Evolutionary conservation across 2,888 invertebrate genomes (phyloP).

Genomic region (Drosophila subsilvestris): DNA sequence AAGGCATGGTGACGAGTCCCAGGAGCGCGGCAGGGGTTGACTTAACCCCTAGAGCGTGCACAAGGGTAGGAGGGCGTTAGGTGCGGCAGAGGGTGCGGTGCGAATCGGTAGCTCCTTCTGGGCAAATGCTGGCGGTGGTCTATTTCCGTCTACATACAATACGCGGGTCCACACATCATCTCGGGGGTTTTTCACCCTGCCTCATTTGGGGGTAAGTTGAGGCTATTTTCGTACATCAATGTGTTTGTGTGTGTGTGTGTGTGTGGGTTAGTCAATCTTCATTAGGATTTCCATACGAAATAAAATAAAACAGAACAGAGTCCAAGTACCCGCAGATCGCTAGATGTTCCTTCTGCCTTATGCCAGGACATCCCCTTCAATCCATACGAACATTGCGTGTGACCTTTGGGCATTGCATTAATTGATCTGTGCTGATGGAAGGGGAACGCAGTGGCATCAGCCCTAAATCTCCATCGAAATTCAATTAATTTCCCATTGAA

Average conservation of each 20-base stretch:
- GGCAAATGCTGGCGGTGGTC: conserved; percentile 44
- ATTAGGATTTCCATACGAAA: conserved; percentile 50
- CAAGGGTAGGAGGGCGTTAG: neutral
- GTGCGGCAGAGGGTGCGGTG: conserved; percentile 42
- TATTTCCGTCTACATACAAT: conserved; percentile 30
- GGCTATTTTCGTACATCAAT: conserved; percentile 54
- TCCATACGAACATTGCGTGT: neutral
- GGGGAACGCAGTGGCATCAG: too few relatives aligned
- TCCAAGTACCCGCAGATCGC: conserved; percentile 59
- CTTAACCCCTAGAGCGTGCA: conserved; percentile 12
- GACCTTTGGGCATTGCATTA: neutral
- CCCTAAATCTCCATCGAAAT: conserved; percentile 1
- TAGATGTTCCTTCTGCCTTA: conserved; percentile 30
- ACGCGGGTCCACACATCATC: conserved; percentile 54
- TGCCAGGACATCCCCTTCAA: conserved; percentile 46
- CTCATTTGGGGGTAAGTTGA: conserved; percentile 34
- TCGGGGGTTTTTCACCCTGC: conserved; percentile 30
- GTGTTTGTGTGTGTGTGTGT: conserved; percentile 1
- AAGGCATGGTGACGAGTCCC: neutral
- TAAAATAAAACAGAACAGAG: conserved; percentile 9
- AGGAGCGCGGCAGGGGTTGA: conserved; percentile 1
- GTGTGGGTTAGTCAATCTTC: conserved; percentile 66
- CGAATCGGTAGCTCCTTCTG: conserved; percentile 48
- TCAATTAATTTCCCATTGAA: conserved; percentile 25
- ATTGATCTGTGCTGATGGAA: neutral